Evolutionary conservation across 1,140 invertebrate genomes (phyloP), one percentile per base, ranked within the genome.

Genomic region (Hestina assimilis): DNA sequence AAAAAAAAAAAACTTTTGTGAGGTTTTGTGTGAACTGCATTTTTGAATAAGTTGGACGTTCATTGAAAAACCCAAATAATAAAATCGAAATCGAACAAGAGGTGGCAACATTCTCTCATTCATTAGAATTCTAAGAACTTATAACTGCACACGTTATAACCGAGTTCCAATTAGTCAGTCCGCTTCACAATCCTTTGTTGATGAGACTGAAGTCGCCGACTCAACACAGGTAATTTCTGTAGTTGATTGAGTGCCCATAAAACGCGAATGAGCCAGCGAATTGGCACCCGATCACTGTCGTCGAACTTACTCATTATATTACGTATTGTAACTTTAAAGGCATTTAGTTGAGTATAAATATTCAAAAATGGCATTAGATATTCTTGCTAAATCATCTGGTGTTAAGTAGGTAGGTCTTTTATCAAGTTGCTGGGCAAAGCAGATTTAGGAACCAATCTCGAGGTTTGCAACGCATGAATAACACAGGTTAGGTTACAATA

Each of bases 161-260:
- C 45, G 31, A 45, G 45, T 42, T 48, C 54, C 54, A 57, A 57
- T 57, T 57, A 57, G 54, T 57, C 54, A 40, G 19, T 40, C 53
- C 28, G 45, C 11, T 20, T 53, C 33, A 52, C 50, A 40, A 26
- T 24, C 43, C 33, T 53, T 63, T 63, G 54, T 58, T 63, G 54
- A 58, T 57, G 54, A 51, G 52, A 38, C 43, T 54, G 60, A 58
- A 63, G 52, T 58, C 50, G 43, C 45, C 31, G 21, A 9, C 47
- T 48, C 21, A 50, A 38, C 33, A 58, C 55, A 59, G 35, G 56
- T 62, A 54, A 59, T 59, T 59, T 59, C 47, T 52, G 42, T 23
- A 43, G 54, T 38, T 59, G 66, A 68, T 68, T 61, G 66, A 64
- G 66, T 61, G 66, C 59, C 59, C 51, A 64, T 68, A 68, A 68